Percentiles rank a stretch among this genome's conserved stretches.
Conservation (phyloP, 2,797 vertebrate genomes). For the Helarctos malayanus region DNA sequence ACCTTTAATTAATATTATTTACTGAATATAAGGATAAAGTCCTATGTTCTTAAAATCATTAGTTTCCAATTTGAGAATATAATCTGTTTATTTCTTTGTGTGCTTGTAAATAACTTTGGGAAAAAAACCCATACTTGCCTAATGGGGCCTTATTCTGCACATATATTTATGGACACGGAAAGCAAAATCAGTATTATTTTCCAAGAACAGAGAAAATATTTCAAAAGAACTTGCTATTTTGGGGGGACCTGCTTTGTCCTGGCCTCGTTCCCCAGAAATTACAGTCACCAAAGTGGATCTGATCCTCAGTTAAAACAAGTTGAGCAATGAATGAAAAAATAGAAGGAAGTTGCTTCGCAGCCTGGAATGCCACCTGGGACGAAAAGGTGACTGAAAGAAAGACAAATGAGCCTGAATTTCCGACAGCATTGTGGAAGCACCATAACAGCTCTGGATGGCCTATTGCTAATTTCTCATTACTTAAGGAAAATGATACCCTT, state of each 20-base stretch:
- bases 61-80: conserved; percentile 62
- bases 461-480: conserved; percentile 41
- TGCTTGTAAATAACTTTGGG: neutral
- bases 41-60: conserved; percentile 11
- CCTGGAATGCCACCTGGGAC: neutral
- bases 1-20: conserved; percentile 49
- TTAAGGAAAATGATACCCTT: neutral
- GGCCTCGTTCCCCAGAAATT: neutral
- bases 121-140: neutral
- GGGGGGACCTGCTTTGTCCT: neutral
- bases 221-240: conserved; percentile 15
- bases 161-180: conserved; percentile 43
- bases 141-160: conserved; percentile 6
- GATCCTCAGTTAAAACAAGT: conserved; percentile 29
- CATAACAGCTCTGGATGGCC: neutral
- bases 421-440: neutral
- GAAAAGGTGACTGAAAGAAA: conserved; percentile 38
- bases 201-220: conserved; percentile 50
- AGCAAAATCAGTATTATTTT: conserved; percentile 57
- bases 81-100: conserved; percentile 49
- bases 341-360: neutral
- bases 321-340: neutral
- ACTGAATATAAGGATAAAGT: conserved; percentile 47
- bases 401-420: neutral
- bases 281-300: conserved; percentile 43